Evolutionary conservation across 1,140 invertebrate genomes (phyloP).

Genomic region (Apolygus lucorum): DNA sequence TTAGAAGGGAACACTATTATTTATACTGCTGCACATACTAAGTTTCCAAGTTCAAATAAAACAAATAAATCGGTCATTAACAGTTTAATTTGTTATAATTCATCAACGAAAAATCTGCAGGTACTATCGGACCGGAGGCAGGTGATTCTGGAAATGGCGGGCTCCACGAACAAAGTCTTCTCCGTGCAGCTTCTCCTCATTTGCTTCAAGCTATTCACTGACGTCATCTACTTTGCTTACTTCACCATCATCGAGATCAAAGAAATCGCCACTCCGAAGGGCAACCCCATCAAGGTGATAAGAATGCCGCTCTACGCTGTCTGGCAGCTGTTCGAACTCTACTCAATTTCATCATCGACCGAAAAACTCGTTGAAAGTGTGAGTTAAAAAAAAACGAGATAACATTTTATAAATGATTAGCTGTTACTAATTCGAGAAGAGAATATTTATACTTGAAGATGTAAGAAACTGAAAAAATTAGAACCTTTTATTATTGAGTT

Average conservation of each 20-base stretch:
- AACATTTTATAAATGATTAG: neutral
- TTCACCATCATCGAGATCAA: neutral
- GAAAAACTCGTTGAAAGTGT: neutral
- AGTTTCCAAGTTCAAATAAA: too few species aligned
- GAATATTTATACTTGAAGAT: neutral
- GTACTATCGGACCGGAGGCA: neutral
- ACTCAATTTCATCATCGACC: slow-evolving; percentile 4
- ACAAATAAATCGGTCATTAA: too few species aligned
- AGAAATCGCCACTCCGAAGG: neutral
- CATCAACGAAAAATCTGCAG: neutral
- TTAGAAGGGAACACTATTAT: too few species aligned
- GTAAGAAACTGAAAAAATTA: neutral
- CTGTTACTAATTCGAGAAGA: neutral
- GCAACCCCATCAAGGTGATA: neutral
- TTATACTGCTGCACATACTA: too few species aligned
- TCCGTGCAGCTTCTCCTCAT: neutral
- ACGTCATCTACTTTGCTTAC: slow-evolving; percentile 1
- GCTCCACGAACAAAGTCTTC: neutral
- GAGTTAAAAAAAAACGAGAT: too few species aligned
- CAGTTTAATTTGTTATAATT: too few species aligned
- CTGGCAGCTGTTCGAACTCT: neutral
- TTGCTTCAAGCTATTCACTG: slow-evolving; percentile 10
- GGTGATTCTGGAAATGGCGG: neutral
- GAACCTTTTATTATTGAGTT: neutral
- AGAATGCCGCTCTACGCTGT: neutral